A percentile compares a stretch with the other conserved stretches of the same genome.
Evolutionary conservation across 53 echinoderm and acorn worm genomes (phyloP).

Genomic region (Holothuria scabra): DNA sequence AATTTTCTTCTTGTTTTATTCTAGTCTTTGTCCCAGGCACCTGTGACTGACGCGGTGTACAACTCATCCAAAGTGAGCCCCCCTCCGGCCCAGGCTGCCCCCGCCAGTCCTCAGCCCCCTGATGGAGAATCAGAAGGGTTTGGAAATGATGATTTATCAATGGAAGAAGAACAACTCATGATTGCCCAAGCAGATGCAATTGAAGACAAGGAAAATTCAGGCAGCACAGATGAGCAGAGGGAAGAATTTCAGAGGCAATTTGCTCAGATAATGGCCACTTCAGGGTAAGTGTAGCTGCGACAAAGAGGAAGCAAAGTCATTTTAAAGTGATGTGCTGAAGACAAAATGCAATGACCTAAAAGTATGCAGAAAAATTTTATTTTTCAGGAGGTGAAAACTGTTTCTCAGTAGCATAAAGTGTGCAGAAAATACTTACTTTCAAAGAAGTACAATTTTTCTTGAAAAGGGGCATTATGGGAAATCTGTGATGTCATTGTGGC

Average conservation of each 20-base stretch:
- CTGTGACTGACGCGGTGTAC: not conserved
- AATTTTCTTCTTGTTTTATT: not conserved
- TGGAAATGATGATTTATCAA: slow-evolving; percentile 20
- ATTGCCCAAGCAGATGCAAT: slow-evolving; percentile 63
- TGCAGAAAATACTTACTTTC: too few relatives aligned
- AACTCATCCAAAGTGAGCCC: not conserved
- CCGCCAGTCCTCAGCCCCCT: not conserved
- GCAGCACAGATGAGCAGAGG: slow-evolving; percentile 59
- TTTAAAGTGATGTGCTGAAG: too few relatives aligned
- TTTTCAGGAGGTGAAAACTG: too few relatives aligned
- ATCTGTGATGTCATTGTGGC: too few relatives aligned
- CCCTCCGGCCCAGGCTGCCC: not conserved
- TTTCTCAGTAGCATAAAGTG: too few relatives aligned
- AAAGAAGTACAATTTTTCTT: too few relatives aligned
- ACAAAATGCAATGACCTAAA: too few relatives aligned
- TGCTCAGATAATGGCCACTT: slow-evolving; percentile 86
- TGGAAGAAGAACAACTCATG: slow-evolving; percentile 83
- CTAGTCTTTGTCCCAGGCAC: slow-evolving; percentile 34
- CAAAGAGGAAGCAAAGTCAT: too few relatives aligned
- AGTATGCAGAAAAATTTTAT: too few relatives aligned
- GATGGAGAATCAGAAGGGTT: not conserved
- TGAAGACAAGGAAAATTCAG: slow-evolving; percentile 24
- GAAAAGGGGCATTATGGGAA: too few relatives aligned
- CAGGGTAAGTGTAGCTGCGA: slow-evolving; percentile 62
- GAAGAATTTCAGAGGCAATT: slow-evolving; percentile 91